Evolutionary conservation across 2,888 invertebrate genomes (phyloP).

Genomic region (Phaedon cochleariae): DNA sequence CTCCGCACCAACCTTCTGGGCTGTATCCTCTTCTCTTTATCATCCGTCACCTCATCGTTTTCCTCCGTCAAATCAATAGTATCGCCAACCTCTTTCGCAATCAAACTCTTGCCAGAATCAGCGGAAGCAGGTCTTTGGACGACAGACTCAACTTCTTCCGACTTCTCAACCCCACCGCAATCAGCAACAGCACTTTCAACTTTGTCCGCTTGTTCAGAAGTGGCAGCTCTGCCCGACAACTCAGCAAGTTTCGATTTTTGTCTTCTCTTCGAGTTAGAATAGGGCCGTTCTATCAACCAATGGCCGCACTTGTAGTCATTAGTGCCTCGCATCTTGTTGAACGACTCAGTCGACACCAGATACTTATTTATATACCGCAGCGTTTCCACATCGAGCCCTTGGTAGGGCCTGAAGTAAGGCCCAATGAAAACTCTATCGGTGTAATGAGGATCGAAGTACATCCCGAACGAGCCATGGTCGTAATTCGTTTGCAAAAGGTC

Average conservation of each 20-base stretch:
- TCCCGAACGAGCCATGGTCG: conserved; percentile 52
- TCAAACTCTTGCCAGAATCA: not conserved
- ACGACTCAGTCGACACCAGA: conserved; percentile 51
- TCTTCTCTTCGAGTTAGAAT: not conserved
- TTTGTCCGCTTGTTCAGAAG: not conserved
- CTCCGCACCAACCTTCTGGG: not conserved
- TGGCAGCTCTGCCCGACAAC: not conserved
- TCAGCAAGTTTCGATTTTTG: not conserved
- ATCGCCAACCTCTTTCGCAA: not conserved
- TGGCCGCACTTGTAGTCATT: conserved; percentile 36
- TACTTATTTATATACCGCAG: conserved; percentile 52
- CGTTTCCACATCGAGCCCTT: conserved; percentile 55
- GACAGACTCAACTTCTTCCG: no score
- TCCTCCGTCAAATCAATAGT: conserved; percentile 41
- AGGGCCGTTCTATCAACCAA: conserved; percentile 41
- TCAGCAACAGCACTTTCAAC: no score
- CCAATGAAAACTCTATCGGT: conserved; percentile 58
- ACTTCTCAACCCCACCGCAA: no score
- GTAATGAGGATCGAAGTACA: conserved; percentile 55
- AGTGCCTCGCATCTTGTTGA: conserved; percentile 51
- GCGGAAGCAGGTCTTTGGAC: no score
- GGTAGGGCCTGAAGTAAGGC: conserved; percentile 50
- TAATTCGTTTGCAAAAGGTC: conserved; percentile 43
- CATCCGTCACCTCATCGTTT: not conserved
- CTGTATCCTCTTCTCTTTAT: not conserved